Evolutionary conservation across 2,113 vertebrate species (phyloP).

Genomic region (Muscicapa adusta): DNA sequence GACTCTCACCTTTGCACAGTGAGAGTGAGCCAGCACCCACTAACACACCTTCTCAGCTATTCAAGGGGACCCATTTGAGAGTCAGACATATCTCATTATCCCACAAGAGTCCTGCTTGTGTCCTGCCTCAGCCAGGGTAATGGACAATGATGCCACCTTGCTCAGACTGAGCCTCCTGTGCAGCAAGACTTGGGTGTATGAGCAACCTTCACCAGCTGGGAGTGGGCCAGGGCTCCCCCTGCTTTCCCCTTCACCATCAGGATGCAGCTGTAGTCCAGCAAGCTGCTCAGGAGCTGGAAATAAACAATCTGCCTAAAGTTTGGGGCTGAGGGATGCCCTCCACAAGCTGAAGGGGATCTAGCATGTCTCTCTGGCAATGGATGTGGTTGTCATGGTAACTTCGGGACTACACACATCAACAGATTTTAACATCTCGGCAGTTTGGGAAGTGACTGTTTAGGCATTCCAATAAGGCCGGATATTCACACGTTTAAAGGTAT

Average conservation of each 20-base stretch:
- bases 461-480: slow-evolving; percentile 73
- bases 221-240: neutral
- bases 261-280: neutral
- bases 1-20: neutral
- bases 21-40: neutral
- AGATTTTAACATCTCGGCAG: slow-evolving; percentile 75
- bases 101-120: neutral
- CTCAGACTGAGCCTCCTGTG: neutral
- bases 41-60: neutral
- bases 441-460: slow-evolving; percentile 76
- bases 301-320: slow-evolving; percentile 39
- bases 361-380: slow-evolving; percentile 54
- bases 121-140: neutral
- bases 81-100: neutral
- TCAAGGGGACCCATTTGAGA: neutral
- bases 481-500: slow-evolving; percentile 67
- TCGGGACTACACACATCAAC: slow-evolving; percentile 69
- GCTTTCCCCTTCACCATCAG: neutral
- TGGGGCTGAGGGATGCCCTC: slow-evolving; percentile 38
- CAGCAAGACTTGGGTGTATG: neutral
- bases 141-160: neutral
- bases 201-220: slow-evolving; percentile 6
- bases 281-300: slow-evolving; percentile 12
- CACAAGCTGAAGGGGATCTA: slow-evolving; percentile 42
- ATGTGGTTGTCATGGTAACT: slow-evolving; percentile 71